Percentiles rank a stretch among this genome's conserved stretches.
Conservation (phyloP, 2,888 invertebrate species). For the Pyrrhosoma nymphula region DNA sequence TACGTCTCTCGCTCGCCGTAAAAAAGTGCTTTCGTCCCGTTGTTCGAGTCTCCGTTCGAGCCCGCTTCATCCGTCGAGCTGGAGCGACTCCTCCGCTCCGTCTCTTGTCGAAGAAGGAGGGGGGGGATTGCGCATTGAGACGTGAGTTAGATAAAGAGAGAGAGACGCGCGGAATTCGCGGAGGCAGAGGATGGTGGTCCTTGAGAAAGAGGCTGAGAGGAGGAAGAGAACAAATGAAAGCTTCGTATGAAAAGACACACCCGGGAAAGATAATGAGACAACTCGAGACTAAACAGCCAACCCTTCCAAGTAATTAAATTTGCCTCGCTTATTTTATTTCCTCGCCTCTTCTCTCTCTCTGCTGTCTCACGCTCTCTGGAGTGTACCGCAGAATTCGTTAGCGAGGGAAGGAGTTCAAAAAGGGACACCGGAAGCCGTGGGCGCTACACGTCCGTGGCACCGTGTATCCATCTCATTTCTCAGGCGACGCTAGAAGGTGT, state of each 20-base stretch:
- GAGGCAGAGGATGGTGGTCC: neutral
- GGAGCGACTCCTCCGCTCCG: neutral
- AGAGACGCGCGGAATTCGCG: neutral
- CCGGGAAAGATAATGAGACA: slow-evolving; percentile 57
- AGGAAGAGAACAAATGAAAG: neutral
- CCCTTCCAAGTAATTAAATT: slow-evolving; percentile 59
- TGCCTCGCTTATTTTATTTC: slow-evolving; percentile 53
- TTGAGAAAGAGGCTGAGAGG: neutral
- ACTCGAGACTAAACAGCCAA: slow-evolving; percentile 48
- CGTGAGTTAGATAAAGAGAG: neutral
- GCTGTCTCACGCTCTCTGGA: neutral
- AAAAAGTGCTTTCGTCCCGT: no score
- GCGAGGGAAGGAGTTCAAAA: neutral
- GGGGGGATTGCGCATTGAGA: neutral
- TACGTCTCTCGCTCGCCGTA: no score
- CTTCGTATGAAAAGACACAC: neutral
- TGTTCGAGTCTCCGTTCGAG: no score
- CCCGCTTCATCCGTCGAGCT: no score
- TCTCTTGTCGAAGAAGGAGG: neutral
- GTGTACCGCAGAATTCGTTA: slow-evolving; percentile 58
- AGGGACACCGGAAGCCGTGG: neutral
- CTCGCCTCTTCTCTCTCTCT: neutral
- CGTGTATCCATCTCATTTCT: neutral
- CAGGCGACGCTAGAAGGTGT: neutral
- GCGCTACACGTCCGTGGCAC: neutral